Evolutionary conservation across 2,797 vertebrate genomes (phyloP), one percentile per base, ranked within the genome.

Genomic region (Harpagifer antarcticus): DNA sequence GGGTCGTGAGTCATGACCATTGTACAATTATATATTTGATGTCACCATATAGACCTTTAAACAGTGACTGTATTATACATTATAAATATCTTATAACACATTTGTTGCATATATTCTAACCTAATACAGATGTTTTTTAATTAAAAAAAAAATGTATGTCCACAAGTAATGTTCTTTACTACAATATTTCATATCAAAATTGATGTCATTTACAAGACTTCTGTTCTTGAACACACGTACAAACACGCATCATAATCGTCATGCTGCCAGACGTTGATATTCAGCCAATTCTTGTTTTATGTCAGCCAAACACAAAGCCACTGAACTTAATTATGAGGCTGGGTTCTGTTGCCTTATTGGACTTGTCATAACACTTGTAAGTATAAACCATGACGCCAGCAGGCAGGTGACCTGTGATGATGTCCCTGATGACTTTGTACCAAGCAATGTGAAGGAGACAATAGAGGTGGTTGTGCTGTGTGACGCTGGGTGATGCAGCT

Each of bases 371-470:
- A 37, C 47, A 50, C 68, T 69, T 78, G 68, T 68, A 60, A 45
- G 16, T 16, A 63, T 59, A 52, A 64, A 78, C 53, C 14, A 53
- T 71, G 81, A 69, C 27, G 64, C 68, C 37, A 5, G 48, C 9
- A 1, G 82, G 52, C 76, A 77, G 82, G 77, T 71, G 78, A 53
- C 66, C 33, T 45, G 7, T 20, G 8, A 14, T 79, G 85, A 74
- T 70, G 78, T 86, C 80, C 86, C 33, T 57, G 68, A 68, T 73
- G 70, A 78, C 78, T 70, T 71, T 79, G 27, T 20, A 4, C 72
- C 47, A 64, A 49, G 64, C 57, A 61, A 40, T 73, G 31, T 23
- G n/a, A 47, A 53, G 47, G 68, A 82, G 61, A 80, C 80, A 71
- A 60, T 71, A n/a, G 20, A 66, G 53, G 74, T 49, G 33, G 55